phyloP scores from a whole-genome alignment of 2,888 invertebrate genomes.

The Sinelater perroti region DNA sequence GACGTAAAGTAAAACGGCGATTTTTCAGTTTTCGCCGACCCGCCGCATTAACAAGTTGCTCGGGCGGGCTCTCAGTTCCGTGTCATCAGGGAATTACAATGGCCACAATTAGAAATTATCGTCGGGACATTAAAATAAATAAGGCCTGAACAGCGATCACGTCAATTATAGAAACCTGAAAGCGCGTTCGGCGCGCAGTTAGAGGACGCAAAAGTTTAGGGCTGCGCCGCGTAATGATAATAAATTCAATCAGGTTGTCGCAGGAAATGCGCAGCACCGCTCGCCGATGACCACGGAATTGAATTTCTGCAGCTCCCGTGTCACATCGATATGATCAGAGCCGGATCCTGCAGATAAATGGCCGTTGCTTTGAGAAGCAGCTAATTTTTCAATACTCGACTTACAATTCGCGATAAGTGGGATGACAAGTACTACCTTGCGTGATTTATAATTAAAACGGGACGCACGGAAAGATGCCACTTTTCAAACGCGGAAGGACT shows the following conservation, averaged over 20 bases:
- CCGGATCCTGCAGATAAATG: background rate
- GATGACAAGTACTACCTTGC: too few relatives aligned
- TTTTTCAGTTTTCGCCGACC: too few relatives aligned
- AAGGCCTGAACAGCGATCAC: conserved; percentile 10
- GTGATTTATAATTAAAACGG: too few relatives aligned
- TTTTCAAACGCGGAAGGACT: too few relatives aligned
- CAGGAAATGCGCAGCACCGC: conserved; percentile 1
- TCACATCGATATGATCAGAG: conserved; percentile 1
- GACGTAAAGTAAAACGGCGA: too few relatives aligned
- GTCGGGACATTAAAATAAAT: conserved; percentile 14
- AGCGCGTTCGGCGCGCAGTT: conserved; percentile 7
- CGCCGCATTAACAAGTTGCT: background rate
- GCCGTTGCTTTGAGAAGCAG: background rate
- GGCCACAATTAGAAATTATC: conserved; percentile 19
- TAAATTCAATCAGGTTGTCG: conserved; percentile 1
- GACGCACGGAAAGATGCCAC: too few relatives aligned
- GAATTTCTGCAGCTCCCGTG: conserved; percentile 6
- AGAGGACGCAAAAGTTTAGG: background rate
- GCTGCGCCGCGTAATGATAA: background rate
- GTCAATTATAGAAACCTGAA: conserved; percentile 19
- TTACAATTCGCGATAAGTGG: too few relatives aligned
- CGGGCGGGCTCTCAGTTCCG: conserved; percentile 10
- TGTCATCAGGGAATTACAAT: conserved; percentile 21
- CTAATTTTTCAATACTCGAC: background rate
- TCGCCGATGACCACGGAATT: conserved; percentile 1